A percentile compares a stretch with the other conserved stretches of the same genome.
phyloP scores from a whole-genome alignment of 2,113 vertebrate species.

The Psettodes erumei region DNA sequence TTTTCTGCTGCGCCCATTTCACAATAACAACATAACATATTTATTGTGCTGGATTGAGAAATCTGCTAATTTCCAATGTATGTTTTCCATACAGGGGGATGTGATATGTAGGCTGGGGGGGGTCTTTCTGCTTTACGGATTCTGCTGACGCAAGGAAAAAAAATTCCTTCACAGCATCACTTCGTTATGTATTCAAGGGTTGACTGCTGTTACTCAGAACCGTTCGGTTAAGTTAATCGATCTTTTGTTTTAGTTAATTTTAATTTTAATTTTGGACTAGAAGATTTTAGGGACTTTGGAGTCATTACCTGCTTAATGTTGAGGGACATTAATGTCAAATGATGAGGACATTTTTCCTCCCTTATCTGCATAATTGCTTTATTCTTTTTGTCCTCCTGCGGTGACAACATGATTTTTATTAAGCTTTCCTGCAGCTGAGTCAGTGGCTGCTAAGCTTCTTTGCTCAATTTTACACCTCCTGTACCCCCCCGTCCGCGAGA shows the following conservation, averaged over 20 bases:
- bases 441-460: conserved; percentile 26
- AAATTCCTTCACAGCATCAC: conserved; percentile 50
- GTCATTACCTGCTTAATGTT: not conserved
- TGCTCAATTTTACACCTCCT: conserved; percentile 33
- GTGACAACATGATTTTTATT: not conserved
- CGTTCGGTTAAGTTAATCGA: not conserved
- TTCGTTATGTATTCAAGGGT: conserved; percentile 58
- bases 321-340: not conserved
- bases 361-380: not conserved
- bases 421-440: conserved; percentile 14
- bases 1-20: conserved; percentile 45
- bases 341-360: not conserved
- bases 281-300: not conserved
- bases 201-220: conserved; percentile 17
- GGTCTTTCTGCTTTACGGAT: conserved; percentile 54
- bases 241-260: too few relatives aligned
- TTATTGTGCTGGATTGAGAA: not conserved
- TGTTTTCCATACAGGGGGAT: not conserved
- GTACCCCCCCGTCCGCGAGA: conserved; percentile 8
- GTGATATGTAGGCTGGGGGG: not conserved
- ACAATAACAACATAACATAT: not conserved
- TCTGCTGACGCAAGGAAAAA: conserved; percentile 77
- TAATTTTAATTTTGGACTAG: not conserved
- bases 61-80: not conserved
- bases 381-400: not conserved